phyloP scores from a whole-genome alignment of 92 coral and sea anemone species.

The Porites evermanni region DNA sequence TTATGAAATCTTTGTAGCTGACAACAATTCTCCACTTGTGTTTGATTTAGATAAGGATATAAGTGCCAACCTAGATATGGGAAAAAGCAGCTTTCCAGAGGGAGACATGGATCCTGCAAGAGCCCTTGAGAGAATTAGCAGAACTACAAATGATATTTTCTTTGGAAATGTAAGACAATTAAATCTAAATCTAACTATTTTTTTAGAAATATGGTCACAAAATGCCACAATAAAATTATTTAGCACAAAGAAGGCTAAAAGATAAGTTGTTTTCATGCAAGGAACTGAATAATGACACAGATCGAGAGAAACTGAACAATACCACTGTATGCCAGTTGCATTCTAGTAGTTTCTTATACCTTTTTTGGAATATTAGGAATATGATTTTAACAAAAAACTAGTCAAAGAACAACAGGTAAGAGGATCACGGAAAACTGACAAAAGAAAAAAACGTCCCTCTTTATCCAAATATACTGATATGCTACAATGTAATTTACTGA shows the following conservation, averaged over 20 bases:
- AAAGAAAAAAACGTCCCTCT: not conserved
- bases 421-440: no score
- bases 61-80: constrained; percentile 79
- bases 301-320: no score
- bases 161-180: constrained; percentile 80
- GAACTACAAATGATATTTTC: constrained; percentile 88
- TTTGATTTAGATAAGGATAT: constrained; percentile 50
- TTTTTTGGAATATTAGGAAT: no score
- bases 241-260: no score
- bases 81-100: constrained; percentile 89
- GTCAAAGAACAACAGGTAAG: no score
- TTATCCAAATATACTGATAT: not conserved
- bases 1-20: not conserved
- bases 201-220: no score
- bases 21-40: not conserved
- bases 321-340: no score
- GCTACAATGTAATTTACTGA: not conserved
- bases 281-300: no score
- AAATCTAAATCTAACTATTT: not conserved
- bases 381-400: no score
- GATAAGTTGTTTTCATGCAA: no score
- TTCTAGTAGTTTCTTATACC: no score
- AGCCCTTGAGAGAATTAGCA: constrained; percentile 75
- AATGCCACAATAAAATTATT: no score
- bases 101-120: constrained; percentile 89